Conservation (phyloP, 2,113 vertebrate species). For the Catharus minimus region DNA sequence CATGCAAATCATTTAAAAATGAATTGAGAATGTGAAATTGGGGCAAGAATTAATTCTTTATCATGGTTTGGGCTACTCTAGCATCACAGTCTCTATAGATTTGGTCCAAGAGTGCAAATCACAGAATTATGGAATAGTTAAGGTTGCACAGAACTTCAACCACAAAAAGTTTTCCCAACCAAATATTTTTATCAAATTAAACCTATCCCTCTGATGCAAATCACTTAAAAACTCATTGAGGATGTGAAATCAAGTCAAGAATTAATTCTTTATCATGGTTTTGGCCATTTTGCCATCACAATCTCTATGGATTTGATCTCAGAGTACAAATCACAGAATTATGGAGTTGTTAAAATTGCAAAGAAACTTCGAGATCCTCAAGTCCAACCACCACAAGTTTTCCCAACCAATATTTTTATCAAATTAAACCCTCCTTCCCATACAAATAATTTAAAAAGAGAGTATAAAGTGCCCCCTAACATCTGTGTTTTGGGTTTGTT, state of each 20-base stretch:
- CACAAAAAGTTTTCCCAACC: neutral
- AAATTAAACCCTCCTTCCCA: neutral
- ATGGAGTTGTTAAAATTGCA: neutral
- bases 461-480: neutral
- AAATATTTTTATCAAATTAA: neutral
- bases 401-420: neutral
- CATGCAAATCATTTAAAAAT: neutral
- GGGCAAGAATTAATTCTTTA: neutral
- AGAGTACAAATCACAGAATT: neutral
- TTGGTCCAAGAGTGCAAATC: neutral
- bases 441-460: neutral
- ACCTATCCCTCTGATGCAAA: rapidly evolving
- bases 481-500: slow-evolving; percentile 8
- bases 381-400: neutral
- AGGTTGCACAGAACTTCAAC: too few relatives aligned
- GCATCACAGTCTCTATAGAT: neutral
- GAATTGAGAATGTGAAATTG: rapidly evolving
- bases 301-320: neutral
- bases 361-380: neutral
- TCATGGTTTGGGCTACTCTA: neutral
- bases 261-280: neutral
- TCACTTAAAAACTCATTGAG: rapidly evolving
- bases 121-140: neutral
- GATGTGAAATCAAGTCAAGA: neutral
- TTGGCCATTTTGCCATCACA: neutral